Evolutionary conservation across 2,797 vertebrate genomes (phyloP).

Genomic region (Discoglossus pictus): DNA sequence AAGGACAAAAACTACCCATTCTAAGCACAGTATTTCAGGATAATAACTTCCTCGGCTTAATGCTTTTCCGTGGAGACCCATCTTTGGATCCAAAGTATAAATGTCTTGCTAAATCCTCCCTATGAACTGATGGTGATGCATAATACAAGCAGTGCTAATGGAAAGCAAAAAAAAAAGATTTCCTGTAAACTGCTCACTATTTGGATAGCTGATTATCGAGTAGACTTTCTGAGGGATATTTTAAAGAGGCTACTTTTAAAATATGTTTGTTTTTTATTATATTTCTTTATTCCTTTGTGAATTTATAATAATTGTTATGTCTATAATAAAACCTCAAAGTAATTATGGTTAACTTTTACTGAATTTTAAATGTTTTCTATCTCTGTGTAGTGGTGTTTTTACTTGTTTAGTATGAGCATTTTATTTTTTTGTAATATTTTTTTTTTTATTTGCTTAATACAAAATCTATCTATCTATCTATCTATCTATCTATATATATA

Average conservation of each 20-base stretch:
- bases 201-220: constrained; percentile 16
- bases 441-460: no score
- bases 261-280: constrained; percentile 2
- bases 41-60: constrained; percentile 57
- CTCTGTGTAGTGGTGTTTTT: no score
- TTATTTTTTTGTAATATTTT: no score
- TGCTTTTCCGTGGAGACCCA: constrained; percentile 53
- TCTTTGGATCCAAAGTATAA: constrained; percentile 54
- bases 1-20: constrained; percentile 56
- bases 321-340: background rate
- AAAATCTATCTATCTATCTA: no score
- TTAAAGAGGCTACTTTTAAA: background rate
- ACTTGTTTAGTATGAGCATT: no score
- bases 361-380: background rate
- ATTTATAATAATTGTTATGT: background rate
- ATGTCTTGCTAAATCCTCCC: constrained; percentile 41
- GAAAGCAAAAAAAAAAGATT: constrained; percentile 39
- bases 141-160: background rate
- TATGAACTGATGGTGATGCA: constrained; percentile 50
- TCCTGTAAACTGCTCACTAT: constrained; percentile 10
- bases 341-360: constrained; percentile 14
- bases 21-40: constrained; percentile 60
- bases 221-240: background rate
- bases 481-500: no score
- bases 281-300: background rate